These are phyloP conservation scores for Euphydryas editha DNA, from an alignment of 2,888 invertebrate genomes.

Conservation along the genomic window DNA sequence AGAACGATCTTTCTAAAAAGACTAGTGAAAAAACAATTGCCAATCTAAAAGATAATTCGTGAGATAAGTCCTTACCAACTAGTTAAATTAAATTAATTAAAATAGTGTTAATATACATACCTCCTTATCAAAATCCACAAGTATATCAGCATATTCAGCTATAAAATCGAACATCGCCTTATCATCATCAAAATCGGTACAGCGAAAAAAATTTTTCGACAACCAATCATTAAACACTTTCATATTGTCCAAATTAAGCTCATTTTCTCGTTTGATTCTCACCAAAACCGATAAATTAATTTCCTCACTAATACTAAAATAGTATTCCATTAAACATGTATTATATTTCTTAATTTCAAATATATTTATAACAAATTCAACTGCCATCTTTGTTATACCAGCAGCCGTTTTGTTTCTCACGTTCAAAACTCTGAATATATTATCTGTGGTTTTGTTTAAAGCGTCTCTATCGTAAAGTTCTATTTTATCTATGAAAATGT, in stretches of 20 bases:
- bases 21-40: too few species aligned
- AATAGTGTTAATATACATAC: conserved; percentile 14
- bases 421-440: conserved; percentile 37
- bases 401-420: conserved; percentile 30
- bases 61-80: too few species aligned
- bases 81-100: too few species aligned
- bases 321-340: conserved; percentile 5
- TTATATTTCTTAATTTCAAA: conserved; percentile 15
- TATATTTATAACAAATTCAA: conserved; percentile 46
- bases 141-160: neutral
- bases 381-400: conserved; percentile 32
- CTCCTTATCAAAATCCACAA: neutral
- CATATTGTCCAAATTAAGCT: neutral
- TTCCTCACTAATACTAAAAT: conserved; percentile 3
- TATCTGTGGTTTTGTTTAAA: conserved; percentile 36
- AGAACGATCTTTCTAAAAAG: neutral
- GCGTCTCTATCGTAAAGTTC: conserved; percentile 49
- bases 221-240: neutral
- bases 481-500: conserved; percentile 55
- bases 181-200: neutral
- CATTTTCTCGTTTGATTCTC: conserved; percentile 6
- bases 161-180: conserved; percentile 18
- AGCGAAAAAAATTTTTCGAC: too few species aligned
- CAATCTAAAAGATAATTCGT: too few species aligned
- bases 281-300: conserved; percentile 20